Conservation (phyloP, 2,113 vertebrate genomes). For the Pteropus alecto region DNA sequence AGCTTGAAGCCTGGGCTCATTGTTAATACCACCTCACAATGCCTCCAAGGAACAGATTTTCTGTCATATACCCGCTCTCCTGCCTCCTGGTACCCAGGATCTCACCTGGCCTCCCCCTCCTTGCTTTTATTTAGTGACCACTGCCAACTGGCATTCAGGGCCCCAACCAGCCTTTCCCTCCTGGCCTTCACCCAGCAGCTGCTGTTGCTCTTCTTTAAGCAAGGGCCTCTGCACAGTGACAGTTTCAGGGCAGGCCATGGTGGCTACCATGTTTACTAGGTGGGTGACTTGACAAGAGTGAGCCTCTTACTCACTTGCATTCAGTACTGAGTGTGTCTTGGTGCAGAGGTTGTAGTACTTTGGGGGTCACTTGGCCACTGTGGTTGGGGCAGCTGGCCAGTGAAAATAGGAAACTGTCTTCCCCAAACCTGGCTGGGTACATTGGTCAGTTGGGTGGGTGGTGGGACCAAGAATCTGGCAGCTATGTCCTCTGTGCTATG, state of each 20-base stretch:
- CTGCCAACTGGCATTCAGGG: too few species aligned
- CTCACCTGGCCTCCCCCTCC: not conserved
- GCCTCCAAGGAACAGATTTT: not conserved
- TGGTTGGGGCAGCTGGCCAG: too few species aligned
- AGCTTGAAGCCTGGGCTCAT: not conserved
- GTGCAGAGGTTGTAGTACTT: not conserved
- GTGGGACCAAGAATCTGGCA: not conserved
- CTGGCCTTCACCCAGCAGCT: not conserved
- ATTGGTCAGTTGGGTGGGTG: not conserved
- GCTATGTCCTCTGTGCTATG: fast-evolving
- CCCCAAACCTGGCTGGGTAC: fast-evolving
- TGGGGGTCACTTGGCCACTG: not conserved
- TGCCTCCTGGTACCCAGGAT: not conserved
- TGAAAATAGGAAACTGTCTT: not conserved
- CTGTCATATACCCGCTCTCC: too few species aligned
- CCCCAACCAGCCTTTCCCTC: not conserved
- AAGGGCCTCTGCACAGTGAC: not conserved
- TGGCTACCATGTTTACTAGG: too few species aligned
- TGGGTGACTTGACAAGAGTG: too few species aligned
- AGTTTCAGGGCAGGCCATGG: not conserved
- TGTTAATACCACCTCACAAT: not conserved
- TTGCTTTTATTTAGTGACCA: not conserved
- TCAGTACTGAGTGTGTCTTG: not conserved
- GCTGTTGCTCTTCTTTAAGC: not conserved
- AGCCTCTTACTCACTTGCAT: not conserved